phyloP scores from a whole-genome alignment of 2,797 vertebrate genomes.

The Podarcis siculus region DNA sequence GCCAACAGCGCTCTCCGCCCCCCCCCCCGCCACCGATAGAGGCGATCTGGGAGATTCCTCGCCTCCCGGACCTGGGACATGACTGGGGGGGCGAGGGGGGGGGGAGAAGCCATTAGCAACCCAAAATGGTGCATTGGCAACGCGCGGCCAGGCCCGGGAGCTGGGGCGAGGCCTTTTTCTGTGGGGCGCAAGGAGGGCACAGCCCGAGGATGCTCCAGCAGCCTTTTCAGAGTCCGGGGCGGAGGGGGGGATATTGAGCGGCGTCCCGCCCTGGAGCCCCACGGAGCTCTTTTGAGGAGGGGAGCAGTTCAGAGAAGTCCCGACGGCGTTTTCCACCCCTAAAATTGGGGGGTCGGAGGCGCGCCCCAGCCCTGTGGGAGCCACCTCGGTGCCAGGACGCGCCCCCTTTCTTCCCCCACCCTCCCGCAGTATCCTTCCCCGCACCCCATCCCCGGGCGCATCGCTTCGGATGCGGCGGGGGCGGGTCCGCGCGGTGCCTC shows the following conservation, averaged over 20 bases:
- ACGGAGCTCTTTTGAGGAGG: neutral
- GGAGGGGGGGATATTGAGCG: neutral
- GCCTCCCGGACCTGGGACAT: neutral
- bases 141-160: neutral
- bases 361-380: neutral
- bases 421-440: neutral
- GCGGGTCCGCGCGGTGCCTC: slow-evolving; percentile 9
- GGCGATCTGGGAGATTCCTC: neutral
- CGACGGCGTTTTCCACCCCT: too few relatives aligned
- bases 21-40: neutral
- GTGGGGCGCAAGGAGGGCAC: neutral
- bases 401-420: neutral
- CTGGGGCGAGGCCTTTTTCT: neutral
- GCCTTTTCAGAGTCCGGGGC: neutral
- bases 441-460: neutral
- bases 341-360: neutral
- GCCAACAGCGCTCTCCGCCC: neutral
- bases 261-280: neutral
- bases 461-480: slow-evolving; percentile 1
- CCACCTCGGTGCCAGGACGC: neutral
- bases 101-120: slow-evolving; percentile 38
- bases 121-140: slow-evolving; percentile 41
- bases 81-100: neutral
- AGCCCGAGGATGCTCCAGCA: neutral
- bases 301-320: neutral